Evolutionary conservation across 2,888 invertebrate species (phyloP).

Genomic region (Pachydiplax longipennis): DNA sequence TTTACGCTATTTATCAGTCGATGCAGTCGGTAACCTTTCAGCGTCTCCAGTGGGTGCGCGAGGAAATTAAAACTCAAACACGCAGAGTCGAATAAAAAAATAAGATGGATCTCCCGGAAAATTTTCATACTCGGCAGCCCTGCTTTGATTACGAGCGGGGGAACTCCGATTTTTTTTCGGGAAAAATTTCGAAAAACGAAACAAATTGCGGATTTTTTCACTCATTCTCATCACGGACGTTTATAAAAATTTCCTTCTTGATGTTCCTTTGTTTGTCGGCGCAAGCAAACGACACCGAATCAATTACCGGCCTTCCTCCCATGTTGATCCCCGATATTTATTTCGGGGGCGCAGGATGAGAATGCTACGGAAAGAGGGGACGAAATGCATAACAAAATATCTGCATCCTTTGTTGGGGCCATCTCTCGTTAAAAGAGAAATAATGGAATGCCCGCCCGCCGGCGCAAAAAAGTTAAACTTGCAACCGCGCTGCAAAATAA

Average conservation of each 20-base stretch:
- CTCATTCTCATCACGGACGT: background rate
- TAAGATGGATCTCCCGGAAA: background rate
- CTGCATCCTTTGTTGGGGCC: slow-evolving; percentile 21
- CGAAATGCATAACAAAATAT: slow-evolving; percentile 25
- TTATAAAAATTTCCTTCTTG: slow-evolving; percentile 6
- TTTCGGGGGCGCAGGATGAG: background rate
- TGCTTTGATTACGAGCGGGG: background rate
- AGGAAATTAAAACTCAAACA: background rate
- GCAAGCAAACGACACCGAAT: slow-evolving; percentile 42
- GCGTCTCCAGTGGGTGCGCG: background rate
- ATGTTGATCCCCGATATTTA: background rate
- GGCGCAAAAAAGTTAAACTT: slow-evolving; percentile 32
- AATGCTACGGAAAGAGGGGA: background rate
- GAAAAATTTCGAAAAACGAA: background rate
- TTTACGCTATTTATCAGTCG: background rate
- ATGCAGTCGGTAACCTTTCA: background rate
- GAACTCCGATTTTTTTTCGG: too few species aligned
- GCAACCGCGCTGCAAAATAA: slow-evolving; percentile 33
- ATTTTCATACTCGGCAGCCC: background rate
- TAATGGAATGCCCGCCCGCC: slow-evolving; percentile 21
- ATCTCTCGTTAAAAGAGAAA: slow-evolving; percentile 39
- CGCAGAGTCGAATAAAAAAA: background rate
- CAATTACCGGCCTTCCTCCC: slow-evolving; percentile 13
- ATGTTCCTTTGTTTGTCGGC: slow-evolving; percentile 17
- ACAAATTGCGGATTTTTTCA: background rate